These are phyloP conservation scores for Zaprionus lachaisei DNA, from an alignment of 1,140 invertebrate species.

Conservation along the genomic window DNA sequence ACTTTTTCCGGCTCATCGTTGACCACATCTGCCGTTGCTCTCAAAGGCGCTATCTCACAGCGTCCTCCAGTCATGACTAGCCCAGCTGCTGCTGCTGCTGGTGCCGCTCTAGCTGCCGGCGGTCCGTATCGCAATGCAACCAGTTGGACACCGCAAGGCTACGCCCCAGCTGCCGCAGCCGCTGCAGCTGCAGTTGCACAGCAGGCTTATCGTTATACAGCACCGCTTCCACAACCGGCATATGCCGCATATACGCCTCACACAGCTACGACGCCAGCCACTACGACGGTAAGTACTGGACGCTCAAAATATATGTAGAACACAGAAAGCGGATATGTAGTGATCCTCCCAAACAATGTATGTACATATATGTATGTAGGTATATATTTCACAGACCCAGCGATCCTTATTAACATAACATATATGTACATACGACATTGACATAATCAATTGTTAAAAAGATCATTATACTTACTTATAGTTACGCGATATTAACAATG, in stretches of 20 bases:
- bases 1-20: slow-evolving; percentile 78
- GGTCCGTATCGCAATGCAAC: slow-evolving; percentile 82
- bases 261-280: slow-evolving; percentile 79
- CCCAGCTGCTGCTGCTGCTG: slow-evolving; percentile 83
- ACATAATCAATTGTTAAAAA: too few relatives aligned
- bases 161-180: slow-evolving; percentile 78
- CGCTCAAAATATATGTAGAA: not conserved
- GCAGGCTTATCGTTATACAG: slow-evolving; percentile 83
- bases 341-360: not conserved
- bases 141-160: slow-evolving; percentile 84
- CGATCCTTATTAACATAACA: too few relatives aligned
- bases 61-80: slow-evolving; percentile 83
- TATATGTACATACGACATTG: too few relatives aligned
- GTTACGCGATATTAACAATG: too few relatives aligned
- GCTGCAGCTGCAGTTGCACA: slow-evolving; percentile 81
- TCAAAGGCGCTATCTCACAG: slow-evolving; percentile 77
- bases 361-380: slow-evolving; percentile 35
- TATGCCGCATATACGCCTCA: slow-evolving; percentile 84
- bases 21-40: slow-evolving; percentile 76
- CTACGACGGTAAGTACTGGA: slow-evolving; percentile 79
- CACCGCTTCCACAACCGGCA: slow-evolving; percentile 81
- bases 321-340: not conserved
- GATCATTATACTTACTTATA: too few relatives aligned
- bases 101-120: slow-evolving; percentile 74
- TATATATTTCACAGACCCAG: not conserved